Evolutionary conservation across 2,888 invertebrate species (phyloP), one percentile per base, ranked within the genome.

Genomic region (Agonopterix arenella): DNA sequence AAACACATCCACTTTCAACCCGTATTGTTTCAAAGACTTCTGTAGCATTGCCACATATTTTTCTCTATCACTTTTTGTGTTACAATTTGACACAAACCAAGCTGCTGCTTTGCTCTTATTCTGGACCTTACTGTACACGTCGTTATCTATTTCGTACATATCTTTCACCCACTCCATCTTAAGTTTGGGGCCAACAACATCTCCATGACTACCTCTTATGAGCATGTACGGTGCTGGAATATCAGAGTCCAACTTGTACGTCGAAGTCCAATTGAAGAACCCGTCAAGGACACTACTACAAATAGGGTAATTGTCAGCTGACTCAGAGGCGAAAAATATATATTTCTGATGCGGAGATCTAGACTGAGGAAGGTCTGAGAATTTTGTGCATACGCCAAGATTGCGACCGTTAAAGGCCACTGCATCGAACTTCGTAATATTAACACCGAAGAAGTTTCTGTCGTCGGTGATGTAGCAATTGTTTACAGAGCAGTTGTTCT

Each of bases 1-100:
- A 57, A 83, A 92, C 3, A 92, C 73, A 58, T 92, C 91, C 2
- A 92, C 80, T 1, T 72, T 60, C 10, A 72, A 57, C 0, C 68
- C 64, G 52, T 73, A 76, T 0, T 41, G 40, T 1, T 49, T 46
- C 11, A 86, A 58, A 0, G 69, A 72, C n/a, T 62, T 66, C 42
- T 74, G 62, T 28, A 89, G 53, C 2, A 64, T 55, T 1, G 46
- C 57, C 0, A 71, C 82, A 49, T 76, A 68, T 0, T 63, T 56
- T 10, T 61, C 49, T 47, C 88, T 73, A 0, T 62, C 65, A 58
- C 76, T 84, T 51, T 68, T 71, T 36, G 70, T 73, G 0, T 46
- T 53, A 52, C 88, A 89, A 44, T 84, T 63, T 0, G 88, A 86
- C 0, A 84, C 86, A 47, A 88, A 85, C 88, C 86, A 89, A n/a